Base-by-base conservation (phyloP, 2,797 vertebrate genomes). In the Hoplostethus atlanticus region DNA sequence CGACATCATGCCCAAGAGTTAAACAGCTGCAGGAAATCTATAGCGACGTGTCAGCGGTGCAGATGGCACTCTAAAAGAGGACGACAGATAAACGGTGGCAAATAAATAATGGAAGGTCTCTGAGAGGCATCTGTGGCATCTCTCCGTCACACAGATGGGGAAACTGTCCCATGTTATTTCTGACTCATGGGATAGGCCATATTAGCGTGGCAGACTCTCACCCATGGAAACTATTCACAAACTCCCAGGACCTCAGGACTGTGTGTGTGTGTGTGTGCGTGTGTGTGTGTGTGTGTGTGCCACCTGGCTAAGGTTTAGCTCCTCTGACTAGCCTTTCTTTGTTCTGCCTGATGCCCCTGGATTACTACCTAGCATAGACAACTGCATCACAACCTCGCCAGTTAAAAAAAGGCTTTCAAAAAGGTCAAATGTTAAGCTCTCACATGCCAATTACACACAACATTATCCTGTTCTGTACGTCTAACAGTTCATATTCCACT, bases 211-310 rank as follows among this genome's bases (percentile, higher is more conserved):
- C 76, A 80, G 55, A 73, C 73, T 73, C 71, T 80, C 73, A 81
- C 84, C 80, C 82, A 83, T 83, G 91, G 90, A 94, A 93, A 93
- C 86, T 92, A 92, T 92, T 90, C 81, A 72, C 84, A 82, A 82
- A 85, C 81, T 81, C 80, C 72, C 57, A 76, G 60, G 83, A 85
- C 76, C 63, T 76, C 81, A 61, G 11, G 50, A 79, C 65, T 73
- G 25, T 81, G 40, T 64, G n/a, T 69, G 71, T 69, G 53, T 56
- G 21, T 64, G 63, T 68, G 59, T 59, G 38, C 42, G 54, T 44
- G 57, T 42, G 57, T 59, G 38, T n/a, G 54, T 13, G 21, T 21
- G 21, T 21, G 21, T 21, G 21, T 21, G 21, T 12, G n/a, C 58
- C 65, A 71, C 57, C 67, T 78, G 71, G 63, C 44, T 38, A 50